Percentiles rank a stretch among this genome's conserved stretches.
These are phyloP conservation scores for Promerops cafer DNA, from an alignment of 2,113 vertebrate genomes.

Conservation along the genomic window DNA sequence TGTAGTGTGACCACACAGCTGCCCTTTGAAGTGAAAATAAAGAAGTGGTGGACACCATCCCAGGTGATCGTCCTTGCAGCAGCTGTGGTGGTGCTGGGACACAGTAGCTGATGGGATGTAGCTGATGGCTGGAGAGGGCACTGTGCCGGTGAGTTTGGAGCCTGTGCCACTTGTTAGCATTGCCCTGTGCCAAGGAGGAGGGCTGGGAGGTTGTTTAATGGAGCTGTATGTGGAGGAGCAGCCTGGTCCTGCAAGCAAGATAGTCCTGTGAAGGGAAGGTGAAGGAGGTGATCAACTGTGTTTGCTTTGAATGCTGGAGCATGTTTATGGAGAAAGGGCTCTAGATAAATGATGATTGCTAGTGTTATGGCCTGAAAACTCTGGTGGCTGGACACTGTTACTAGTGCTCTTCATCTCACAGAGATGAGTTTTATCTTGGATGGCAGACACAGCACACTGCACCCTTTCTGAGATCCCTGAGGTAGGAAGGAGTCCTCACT, in stretches of 20 bases:
- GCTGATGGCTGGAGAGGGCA: neutral
- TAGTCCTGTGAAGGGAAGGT: neutral
- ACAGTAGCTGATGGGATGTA: neutral
- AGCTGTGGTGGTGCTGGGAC: neutral
- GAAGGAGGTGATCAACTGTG: neutral
- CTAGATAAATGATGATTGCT: neutral
- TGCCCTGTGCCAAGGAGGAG: neutral
- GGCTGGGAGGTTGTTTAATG: neutral
- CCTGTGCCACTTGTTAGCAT: neutral
- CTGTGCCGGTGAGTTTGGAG: neutral
- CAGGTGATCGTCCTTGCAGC: neutral
- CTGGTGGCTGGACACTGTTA: neutral
- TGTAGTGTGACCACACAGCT: accelerated
- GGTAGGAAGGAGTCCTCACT: neutral
- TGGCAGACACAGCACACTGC: neutral
- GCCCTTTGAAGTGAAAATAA: neutral
- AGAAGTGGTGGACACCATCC: neutral
- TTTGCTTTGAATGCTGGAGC: neutral
- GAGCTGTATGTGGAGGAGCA: neutral
- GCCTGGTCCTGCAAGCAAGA: neutral
- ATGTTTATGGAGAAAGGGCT: neutral
- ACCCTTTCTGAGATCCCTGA: neutral
- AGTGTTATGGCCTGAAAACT: neutral
- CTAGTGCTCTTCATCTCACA: accelerated
- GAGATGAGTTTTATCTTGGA: neutral